Conservation (phyloP, 1,140 invertebrate genomes). For the Drosophila ficusphila region DNA sequence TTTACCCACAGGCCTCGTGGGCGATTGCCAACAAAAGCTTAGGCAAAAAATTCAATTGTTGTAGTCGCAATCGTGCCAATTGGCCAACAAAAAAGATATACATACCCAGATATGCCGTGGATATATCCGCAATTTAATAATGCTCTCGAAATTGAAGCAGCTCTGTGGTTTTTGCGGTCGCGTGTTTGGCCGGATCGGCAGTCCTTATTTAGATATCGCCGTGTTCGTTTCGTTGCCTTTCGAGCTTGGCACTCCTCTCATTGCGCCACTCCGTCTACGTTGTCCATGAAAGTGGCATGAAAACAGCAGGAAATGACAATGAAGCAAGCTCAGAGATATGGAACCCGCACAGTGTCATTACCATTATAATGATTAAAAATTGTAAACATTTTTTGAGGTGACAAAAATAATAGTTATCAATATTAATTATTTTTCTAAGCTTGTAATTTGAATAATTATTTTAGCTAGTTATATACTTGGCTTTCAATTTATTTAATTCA, state of each 20-base stretch:
- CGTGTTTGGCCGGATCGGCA: conserved; percentile 29
- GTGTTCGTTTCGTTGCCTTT: conserved; percentile 30
- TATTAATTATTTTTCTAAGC: no score
- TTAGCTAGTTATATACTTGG: no score
- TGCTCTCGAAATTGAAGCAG: conserved; percentile 36
- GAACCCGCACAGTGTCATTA: conserved; percentile 36
- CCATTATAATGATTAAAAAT: not conserved
- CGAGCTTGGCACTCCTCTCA: conserved; percentile 57
- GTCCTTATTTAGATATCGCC: conserved; percentile 30
- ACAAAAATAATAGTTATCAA: no score
- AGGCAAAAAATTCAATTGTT: conserved; percentile 69
- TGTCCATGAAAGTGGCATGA: conserved; percentile 69
- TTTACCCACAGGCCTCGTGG: conserved; percentile 15
- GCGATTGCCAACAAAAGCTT: conserved; percentile 18
- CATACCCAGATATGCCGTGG: not conserved
- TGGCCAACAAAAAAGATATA: conserved; percentile 9
- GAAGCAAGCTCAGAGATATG: conserved; percentile 19
- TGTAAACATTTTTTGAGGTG: no score
- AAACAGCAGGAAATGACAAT: conserved; percentile 65
- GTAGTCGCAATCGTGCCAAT: not conserved
- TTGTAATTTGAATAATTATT: no score
- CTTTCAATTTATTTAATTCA: no score
- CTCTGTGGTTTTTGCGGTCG: conserved; percentile 54
- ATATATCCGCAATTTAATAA: conserved; percentile 61
- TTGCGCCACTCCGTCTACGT: conserved; percentile 26